These are phyloP conservation scores for Caradrina clavipalpis DNA, from an alignment of 2,888 invertebrate species.

Conservation along the genomic window DNA sequence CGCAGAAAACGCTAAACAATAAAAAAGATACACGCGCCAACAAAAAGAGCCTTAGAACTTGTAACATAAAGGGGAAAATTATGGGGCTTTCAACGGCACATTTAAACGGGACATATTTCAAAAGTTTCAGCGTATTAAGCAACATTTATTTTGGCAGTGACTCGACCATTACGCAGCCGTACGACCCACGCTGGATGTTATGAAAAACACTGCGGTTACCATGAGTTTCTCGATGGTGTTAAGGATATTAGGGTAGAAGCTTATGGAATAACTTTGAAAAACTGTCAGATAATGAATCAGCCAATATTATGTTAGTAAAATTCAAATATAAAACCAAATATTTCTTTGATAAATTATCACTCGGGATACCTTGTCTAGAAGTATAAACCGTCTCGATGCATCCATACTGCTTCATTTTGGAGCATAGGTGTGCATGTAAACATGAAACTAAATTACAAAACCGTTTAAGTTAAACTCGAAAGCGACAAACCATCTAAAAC, in stretches of 20 bases:
- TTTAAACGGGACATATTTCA: conserved; percentile 90
- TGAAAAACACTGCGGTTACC: conserved; percentile 80
- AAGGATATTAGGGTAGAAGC: neutral
- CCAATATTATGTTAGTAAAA: too few relatives aligned
- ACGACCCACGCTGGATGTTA: conserved; percentile 76
- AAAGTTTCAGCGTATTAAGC: conserved; percentile 90
- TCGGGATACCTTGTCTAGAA: too few relatives aligned
- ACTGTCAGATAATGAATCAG: neutral
- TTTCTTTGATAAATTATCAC: too few relatives aligned
- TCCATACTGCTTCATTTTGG: too few relatives aligned
- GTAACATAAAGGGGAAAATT: conserved; percentile 88
- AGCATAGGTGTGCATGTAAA: too few relatives aligned
- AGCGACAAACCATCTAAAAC: conserved; percentile 34
- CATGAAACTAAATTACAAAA: too few relatives aligned
- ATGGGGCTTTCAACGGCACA: conserved; percentile 89
- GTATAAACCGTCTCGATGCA: too few relatives aligned
- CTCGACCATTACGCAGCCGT: conserved; percentile 84
- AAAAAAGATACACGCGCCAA: conserved; percentile 82
- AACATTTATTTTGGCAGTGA: conserved; percentile 91
- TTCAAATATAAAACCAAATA: too few relatives aligned
- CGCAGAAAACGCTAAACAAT: conserved; percentile 73
- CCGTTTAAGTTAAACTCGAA: conserved; percentile 16
- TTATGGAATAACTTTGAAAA: neutral
- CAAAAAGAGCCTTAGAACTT: conserved; percentile 81
- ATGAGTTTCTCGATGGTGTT: conserved; percentile 54